Evolutionary conservation across 2,797 vertebrate genomes (phyloP).

Genomic region (Poeciliopsis turneri): DNA sequence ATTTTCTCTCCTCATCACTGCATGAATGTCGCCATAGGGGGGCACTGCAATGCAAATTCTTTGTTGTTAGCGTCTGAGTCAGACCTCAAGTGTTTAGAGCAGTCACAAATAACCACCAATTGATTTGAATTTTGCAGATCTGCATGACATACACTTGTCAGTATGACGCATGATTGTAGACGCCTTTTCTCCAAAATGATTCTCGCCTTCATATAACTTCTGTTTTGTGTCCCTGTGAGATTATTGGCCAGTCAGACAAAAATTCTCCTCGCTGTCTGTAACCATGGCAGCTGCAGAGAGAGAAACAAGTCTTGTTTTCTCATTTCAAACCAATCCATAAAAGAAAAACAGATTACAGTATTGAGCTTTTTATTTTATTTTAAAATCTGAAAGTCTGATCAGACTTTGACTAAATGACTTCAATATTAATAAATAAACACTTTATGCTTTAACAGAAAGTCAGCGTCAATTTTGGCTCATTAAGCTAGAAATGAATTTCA

Average conservation of each 20-base stretch:
- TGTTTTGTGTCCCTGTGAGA: conserved; percentile 15
- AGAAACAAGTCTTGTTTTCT: conserved; percentile 29
- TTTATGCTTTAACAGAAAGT: conserved; percentile 39
- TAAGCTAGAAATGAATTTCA: conserved; percentile 62
- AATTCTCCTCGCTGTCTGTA: conserved; percentile 54
- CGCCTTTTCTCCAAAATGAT: not conserved
- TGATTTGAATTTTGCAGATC: conserved; percentile 9
- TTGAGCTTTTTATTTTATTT: conserved; percentile 1
- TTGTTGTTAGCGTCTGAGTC: conserved; percentile 20
- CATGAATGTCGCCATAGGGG: conserved; percentile 62
- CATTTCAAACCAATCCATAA: conserved; percentile 21
- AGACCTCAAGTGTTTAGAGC: conserved; percentile 10
- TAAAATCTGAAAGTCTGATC: not conserved
- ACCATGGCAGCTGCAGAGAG: conserved; percentile 64
- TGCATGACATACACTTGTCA: not conserved
- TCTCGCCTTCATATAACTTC: conserved; percentile 8
- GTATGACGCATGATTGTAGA: conserved; percentile 13
- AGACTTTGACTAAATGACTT: conserved; percentile 16
- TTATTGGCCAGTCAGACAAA: conserved; percentile 41
- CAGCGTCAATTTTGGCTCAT: conserved; percentile 63
- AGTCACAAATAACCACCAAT: conserved; percentile 6
- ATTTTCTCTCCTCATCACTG: conserved; percentile 19
- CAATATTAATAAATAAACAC: conserved; percentile 42
- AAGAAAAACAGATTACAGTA: conserved; percentile 2
- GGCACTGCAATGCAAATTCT: conserved; percentile 68